Evolutionary conservation across 2,888 invertebrate genomes (phyloP).

Genomic region (Koerneria pararmatus): DNA sequence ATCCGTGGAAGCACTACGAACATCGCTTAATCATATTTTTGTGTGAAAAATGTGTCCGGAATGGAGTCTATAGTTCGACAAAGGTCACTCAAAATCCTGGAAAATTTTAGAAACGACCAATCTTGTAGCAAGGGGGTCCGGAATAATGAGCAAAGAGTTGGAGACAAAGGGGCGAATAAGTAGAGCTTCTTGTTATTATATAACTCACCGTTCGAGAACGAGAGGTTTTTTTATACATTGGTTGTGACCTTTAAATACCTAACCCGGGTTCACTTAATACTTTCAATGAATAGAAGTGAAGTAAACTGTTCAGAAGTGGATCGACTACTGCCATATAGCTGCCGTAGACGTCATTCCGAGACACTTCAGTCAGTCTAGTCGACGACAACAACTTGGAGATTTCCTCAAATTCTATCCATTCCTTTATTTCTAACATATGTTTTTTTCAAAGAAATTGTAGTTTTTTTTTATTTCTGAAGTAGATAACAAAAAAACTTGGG

Average conservation of each 20-base stretch:
- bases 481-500: no score
- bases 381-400: conserved; percentile 18
- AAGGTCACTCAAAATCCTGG: no score
- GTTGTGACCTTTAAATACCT: background rate
- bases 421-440: no score
- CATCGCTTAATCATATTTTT: no score
- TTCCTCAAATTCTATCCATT: background rate
- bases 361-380: conserved; percentile 37
- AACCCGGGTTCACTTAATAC: background rate
- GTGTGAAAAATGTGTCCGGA: no score
- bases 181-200: background rate
- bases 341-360: conserved; percentile 51
- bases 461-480: no score
- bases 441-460: no score
- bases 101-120: no score
- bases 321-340: conserved; percentile 36
- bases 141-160: conserved; percentile 12
- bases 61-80: no score
- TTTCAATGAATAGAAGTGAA: background rate
- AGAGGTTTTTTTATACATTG: background rate
- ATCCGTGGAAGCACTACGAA: no score
- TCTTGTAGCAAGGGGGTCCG: no score
- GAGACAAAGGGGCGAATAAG: background rate
- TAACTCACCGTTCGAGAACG: background rate
- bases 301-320: background rate